A percentile compares a stretch with the other conserved stretches of the same genome.
phyloP scores from a whole-genome alignment of 2,797 vertebrate genomes.

The Gobio occitaniae region DNA sequence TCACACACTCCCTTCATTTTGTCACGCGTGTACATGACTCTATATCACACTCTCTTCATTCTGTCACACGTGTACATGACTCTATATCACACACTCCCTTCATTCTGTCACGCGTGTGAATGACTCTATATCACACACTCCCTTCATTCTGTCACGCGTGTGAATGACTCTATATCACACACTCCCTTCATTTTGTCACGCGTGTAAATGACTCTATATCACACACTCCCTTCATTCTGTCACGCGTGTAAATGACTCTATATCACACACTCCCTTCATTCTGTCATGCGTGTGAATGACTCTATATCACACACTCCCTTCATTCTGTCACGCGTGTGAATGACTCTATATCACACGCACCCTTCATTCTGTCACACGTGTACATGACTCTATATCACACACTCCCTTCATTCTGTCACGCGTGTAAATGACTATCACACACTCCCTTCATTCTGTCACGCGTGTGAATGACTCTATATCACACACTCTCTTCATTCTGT shows the following conservation, averaged over 20 bases:
- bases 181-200: neutral
- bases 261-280: too few relatives aligned
- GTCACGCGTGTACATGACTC: neutral
- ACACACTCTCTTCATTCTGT: too few relatives aligned
- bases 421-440: neutral
- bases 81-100: too few relatives aligned
- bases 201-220: neutral
- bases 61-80: neutral
- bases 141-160: neutral
- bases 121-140: too few relatives aligned
- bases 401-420: neutral
- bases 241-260: neutral
- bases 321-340: neutral
- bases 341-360: too few relatives aligned
- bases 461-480: neutral
- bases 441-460: neutral
- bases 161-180: too few relatives aligned
- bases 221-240: too few relatives aligned
- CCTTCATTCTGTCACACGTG: neutral
- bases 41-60: too few relatives aligned
- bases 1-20: too few relatives aligned
- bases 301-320: too few relatives aligned
- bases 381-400: too few relatives aligned
- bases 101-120: neutral
- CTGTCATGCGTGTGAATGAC: neutral